These are phyloP conservation scores for Centroberyx gerrardi DNA, from an alignment of 2,797 vertebrate genomes.

Conservation along the genomic window DNA sequence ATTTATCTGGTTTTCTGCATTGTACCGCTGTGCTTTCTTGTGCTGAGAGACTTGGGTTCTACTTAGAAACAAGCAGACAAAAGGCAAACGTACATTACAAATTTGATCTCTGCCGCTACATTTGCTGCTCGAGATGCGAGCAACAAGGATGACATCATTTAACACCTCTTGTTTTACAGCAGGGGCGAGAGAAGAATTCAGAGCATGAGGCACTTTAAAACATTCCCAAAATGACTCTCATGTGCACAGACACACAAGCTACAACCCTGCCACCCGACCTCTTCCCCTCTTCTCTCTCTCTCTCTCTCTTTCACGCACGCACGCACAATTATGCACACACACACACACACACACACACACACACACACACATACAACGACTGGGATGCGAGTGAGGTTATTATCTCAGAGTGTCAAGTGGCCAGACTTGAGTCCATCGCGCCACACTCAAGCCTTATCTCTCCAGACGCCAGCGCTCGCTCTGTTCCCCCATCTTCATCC, in stretches of 20 bases:
- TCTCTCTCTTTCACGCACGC: slow-evolving; percentile 9
- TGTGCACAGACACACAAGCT: slow-evolving; percentile 33
- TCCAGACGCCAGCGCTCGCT: slow-evolving; percentile 54
- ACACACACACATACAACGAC: slow-evolving; percentile 29
- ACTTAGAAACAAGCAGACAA: not conserved
- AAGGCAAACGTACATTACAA: not conserved
- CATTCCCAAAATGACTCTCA: slow-evolving; percentile 32
- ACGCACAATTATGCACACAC: slow-evolving; percentile 26
- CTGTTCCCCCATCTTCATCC: slow-evolving; percentile 53
- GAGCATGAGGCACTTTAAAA: slow-evolving; percentile 17
- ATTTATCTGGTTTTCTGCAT: not conserved
- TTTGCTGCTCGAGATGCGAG: not conserved
- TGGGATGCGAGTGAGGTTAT: slow-evolving; percentile 52
- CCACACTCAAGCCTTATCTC: slow-evolving; percentile 81
- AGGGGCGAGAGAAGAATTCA: not conserved
- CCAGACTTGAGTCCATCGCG: slow-evolving; percentile 75
- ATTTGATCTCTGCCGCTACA: not conserved
- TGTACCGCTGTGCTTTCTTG: not conserved
- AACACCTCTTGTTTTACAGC: slow-evolving; percentile 9
- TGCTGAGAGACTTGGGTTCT: too few relatives aligned
- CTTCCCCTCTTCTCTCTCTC: slow-evolving; percentile 6
- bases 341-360: slow-evolving; percentile 38
- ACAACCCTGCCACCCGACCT: slow-evolving; percentile 6
- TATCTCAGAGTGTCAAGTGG: slow-evolving; percentile 75
- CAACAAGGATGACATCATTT: slow-evolving; percentile 8